These are phyloP conservation scores for Disparrhopalites patrizii DNA, from an alignment of 2,888 invertebrate genomes.

Conservation along the genomic window DNA sequence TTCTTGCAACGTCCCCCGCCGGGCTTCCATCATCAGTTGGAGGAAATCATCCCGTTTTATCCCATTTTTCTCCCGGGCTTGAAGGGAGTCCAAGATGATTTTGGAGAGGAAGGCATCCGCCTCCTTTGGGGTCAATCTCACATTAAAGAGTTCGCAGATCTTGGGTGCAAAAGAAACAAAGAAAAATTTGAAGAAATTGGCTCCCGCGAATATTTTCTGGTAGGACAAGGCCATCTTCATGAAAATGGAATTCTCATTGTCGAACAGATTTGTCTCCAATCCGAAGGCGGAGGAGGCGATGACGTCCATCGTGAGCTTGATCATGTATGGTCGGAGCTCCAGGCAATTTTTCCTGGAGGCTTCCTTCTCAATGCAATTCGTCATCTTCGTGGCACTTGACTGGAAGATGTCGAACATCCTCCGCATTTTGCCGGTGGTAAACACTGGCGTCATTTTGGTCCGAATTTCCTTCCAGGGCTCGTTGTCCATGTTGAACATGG, in stretches of 20 bases:
- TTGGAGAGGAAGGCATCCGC: conserved; percentile 3
- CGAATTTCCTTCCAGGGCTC: conserved; percentile 14
- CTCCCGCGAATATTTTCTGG: too few relatives aligned
- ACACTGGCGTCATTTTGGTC: neutral
- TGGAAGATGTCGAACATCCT: conserved; percentile 14
- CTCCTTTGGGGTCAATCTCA: neutral
- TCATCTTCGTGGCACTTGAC: neutral
- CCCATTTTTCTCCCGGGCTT: neutral
- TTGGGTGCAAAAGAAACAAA: too few relatives aligned
- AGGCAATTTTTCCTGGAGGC: neutral
- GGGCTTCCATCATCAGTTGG: conserved; percentile 3
- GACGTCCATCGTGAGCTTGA: conserved; percentile 17
- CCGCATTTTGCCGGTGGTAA: conserved; percentile 9
- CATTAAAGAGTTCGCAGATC: neutral
- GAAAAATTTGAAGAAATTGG: too few relatives aligned
- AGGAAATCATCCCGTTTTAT: conserved; percentile 8
- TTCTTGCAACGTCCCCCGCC: neutral
- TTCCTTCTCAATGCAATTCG: neutral
- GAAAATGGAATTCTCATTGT: too few relatives aligned
- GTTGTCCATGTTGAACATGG: neutral
- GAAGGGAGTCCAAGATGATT: neutral
- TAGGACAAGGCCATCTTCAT: too few relatives aligned
- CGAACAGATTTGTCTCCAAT: conserved; percentile 9
- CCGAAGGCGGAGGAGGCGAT: conserved; percentile 11
- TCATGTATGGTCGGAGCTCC: neutral